Evolutionary conservation across 2,888 invertebrate species (phyloP), one percentile per base, ranked within the genome.

Genomic region (Phengaris alcon): DNA sequence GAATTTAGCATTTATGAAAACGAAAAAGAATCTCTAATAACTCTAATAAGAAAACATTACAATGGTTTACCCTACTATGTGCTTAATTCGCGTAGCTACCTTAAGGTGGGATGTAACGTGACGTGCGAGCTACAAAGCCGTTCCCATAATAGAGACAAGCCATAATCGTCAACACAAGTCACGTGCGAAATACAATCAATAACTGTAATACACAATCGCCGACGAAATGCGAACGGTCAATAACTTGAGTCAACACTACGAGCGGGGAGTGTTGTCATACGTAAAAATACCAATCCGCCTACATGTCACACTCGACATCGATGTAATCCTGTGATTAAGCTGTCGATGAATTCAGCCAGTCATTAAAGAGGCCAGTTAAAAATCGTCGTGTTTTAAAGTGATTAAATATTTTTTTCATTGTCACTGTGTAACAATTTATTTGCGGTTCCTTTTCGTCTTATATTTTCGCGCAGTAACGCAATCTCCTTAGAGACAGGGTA

Each of bases 111-210:
- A 35, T 70, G 70, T 72, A 64, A 57, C 74, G 7, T 48, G 70
- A 74, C 52, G 75, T 76, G 76, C 46, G 68, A 52, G 68, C 55
- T 73, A 80, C 77, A 83, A 86, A 84, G 84, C 82, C 81, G 81
- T 84, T 84, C 86, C 86, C 84, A 84, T 86, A 87, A 85, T 83
- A 82, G 84, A 83, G 82, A 84, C 82, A 81, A 81, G 84, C 86
- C 86, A 89, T 89, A 89, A 88, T 91, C 87, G 83, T 83, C 87
- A 81, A 92, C 88, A 89, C 91, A 88, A 89, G 93, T 91, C 92
- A 93, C 93, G 93, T 88, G 87, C 87, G 87, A 81, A 88, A 84
- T 87, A 91, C 92, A 91, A 91, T 91, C 91, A 90, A 91, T 91
- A 91, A 90, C 88, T 91, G 91, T 90, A 91, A 91, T 89, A 90